Evolutionary conservation across 2,797 vertebrate genomes (phyloP), one percentile per base, ranked within the genome.

Genomic region (Margarornis squamiger): DNA sequence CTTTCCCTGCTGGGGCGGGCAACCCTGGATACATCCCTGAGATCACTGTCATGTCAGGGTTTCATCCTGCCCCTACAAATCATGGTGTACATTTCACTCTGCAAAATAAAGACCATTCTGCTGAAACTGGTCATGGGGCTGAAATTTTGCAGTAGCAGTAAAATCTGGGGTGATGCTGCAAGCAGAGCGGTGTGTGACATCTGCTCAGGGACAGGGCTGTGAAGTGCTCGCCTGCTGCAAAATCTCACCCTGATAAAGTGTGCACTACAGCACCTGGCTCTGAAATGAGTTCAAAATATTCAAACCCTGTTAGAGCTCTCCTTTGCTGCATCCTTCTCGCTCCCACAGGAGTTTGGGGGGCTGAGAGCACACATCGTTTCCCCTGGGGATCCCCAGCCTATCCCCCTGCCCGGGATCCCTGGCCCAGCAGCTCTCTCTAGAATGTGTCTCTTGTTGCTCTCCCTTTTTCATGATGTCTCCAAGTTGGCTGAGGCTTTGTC

Each of bases 361-460:
- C 34, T 84, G 24, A 2, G 63, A 79, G 52, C 87, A 32, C 20
- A 2, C 7, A 7, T 5, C 0, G 0, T 58, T 48, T 38, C 24
- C 32, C 12, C 4, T 1, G 3, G 46, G 49, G 51, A 58, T 5
- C 20, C 3, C 1, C 26, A 27, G 34, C 55, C 32, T 46, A 51
- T 73, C 2, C 29, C 14, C 43, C 46, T 9, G 30, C 5, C 41
- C 14, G 2, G 34, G 38, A 52, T 4, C 30, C 46, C 59, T 14
- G 41, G n/a, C 66, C 81, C 57, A n/a, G 7, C 43, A 48, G 14
- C 59, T 82, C 32, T 52, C 10, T 13, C 52, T 30, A 3, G 14
- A 51, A 54, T 0, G 0, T 1, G 3, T 14, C 51, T 70, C 2
- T 0, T 0, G 0, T 19, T 65, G 58, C 36, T 52, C 22, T 71